Evolutionary conservation across 2,113 vertebrate genomes (phyloP).

Genomic region (Paraplagusia blochii): DNA sequence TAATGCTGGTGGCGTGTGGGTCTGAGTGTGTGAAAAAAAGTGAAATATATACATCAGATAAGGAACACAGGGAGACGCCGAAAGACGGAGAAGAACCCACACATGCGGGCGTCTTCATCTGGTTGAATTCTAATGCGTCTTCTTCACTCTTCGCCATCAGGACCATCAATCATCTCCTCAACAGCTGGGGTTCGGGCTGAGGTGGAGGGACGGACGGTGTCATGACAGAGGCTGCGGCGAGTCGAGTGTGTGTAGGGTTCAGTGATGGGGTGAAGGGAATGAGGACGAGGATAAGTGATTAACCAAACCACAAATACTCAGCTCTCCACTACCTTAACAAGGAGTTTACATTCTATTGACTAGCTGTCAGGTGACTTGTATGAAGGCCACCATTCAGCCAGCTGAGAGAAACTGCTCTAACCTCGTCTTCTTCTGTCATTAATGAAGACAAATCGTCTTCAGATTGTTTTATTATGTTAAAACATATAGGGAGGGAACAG

Average conservation of each 20-base stretch:
- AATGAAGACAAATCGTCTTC: slow-evolving; percentile 64
- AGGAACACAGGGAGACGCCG: slow-evolving; percentile 14
- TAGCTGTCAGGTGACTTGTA: slow-evolving; percentile 63
- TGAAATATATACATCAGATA: background rate
- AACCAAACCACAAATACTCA: slow-evolving; percentile 63
- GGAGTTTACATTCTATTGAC: slow-evolving; percentile 68
- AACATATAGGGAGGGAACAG: slow-evolving; percentile 17
- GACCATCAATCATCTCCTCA: slow-evolving; percentile 64
- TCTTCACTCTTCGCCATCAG: slow-evolving; percentile 39
- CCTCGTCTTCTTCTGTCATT: slow-evolving; percentile 40
- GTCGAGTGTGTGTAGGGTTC: slow-evolving; percentile 15
- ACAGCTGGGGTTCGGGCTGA: slow-evolving; percentile 21
- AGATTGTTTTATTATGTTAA: slow-evolving; percentile 40
- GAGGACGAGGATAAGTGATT: slow-evolving; percentile 61
- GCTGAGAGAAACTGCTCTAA: slow-evolving; percentile 26
- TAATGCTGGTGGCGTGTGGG: slow-evolving; percentile 15
- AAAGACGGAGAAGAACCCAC: background rate
- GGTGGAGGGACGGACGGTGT: slow-evolving; percentile 22
- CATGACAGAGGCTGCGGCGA: slow-evolving; percentile 15
- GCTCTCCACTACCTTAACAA: slow-evolving; percentile 64
- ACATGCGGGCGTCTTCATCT: slow-evolving; percentile 17
- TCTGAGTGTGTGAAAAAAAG: slow-evolving; percentile 35
- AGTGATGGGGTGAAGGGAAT: background rate
- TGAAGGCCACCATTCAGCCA: slow-evolving; percentile 36
- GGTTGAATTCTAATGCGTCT: slow-evolving; percentile 52